These are phyloP conservation scores for Nineta flava DNA, from an alignment of 2,888 invertebrate species.

Conservation along the genomic window DNA sequence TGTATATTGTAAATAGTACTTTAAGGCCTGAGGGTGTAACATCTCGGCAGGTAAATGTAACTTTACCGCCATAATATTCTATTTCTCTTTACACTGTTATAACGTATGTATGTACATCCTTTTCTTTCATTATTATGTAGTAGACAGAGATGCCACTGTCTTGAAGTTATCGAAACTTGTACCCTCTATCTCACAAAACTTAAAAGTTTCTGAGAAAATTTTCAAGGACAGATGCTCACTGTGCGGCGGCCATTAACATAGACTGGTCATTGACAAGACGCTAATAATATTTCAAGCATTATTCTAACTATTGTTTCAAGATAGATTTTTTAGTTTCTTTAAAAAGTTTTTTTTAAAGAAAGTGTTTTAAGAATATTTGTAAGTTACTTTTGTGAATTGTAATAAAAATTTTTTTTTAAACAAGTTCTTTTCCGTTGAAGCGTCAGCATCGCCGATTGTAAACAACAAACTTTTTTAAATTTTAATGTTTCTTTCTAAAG, in stretches of 20 bases:
- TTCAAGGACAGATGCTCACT: constrained; percentile 26
- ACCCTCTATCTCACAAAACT: constrained; percentile 9
- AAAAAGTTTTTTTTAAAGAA: neutral
- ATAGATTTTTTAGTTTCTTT: neutral
- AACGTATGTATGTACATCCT: neutral
- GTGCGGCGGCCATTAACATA: constrained; percentile 25
- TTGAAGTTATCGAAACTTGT: constrained; percentile 6
- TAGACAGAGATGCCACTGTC: neutral
- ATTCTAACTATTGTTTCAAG: neutral
- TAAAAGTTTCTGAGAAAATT: constrained; percentile 25
- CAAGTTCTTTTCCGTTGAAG: constrained; percentile 4
- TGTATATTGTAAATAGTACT: neutral
- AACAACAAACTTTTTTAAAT: constrained; percentile 4
- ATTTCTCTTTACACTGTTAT: constrained; percentile 3
- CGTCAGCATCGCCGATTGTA: constrained; percentile 7
- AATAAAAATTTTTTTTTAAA: neutral
- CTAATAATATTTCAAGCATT: neutral
- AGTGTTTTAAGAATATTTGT: neutral
- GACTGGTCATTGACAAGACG: constrained; percentile 7
- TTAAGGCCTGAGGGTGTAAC: constrained; percentile 4
- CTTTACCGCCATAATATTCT: constrained; percentile 12
- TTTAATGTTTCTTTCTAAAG: neutral
- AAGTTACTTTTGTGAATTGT: neutral
- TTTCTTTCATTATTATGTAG: too few relatives aligned
- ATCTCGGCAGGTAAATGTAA: constrained; percentile 10